Evolutionary conservation across 1,140 invertebrate species (phyloP), one percentile per base, ranked within the genome.

Genomic region (Macrocentrus cingulum): DNA sequence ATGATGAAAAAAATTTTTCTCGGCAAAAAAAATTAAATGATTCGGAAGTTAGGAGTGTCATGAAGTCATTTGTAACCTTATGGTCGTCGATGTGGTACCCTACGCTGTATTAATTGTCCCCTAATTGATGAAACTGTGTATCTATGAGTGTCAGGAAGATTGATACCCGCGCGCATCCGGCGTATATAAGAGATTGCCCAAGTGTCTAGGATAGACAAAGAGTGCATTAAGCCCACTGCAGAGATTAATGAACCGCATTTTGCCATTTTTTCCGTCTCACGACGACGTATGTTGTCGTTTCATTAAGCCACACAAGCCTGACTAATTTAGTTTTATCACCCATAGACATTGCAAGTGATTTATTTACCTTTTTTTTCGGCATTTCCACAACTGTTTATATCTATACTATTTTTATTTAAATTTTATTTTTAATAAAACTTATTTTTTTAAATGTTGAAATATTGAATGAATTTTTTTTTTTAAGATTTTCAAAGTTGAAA

Each of bases 61-160:
- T 37, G 42, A 49, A 71, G n/a, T n/a, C 66, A 66, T 71, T 69
- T 69, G 69, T 71, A 70, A 71, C 64, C 55, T 68, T 60, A 65
- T 54, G n/a, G 60, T n/a, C n/a, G 34, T 53, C 5, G 42, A 20
- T 51, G 46, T 53, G 53, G 29, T 61, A 56, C 48, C 52, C 20
- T 34, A n/a, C n/a, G 22, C 9, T n/a, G 52, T 54, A 74, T 74
- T 72, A 74, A 74, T 74, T 67, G 68, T 64, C 25, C 46, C 46
- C 61, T 62, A 69, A 72, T 70, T 71, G 68, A 70, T 65, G 65
- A 55, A 60, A 41, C 36, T 25, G 39, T 59, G 45, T n/a, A n/a
- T n/a, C n/a, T 25, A 54, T 37, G 19, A 59, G 49, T 50, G 41
- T 52, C 52, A 58, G 56, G 59, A 61, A 68, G 64, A 68, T 62